These are phyloP conservation scores for Ochotona curzoniae DNA, from an alignment of 2,113 vertebrate genomes.

Conservation along the genomic window DNA sequence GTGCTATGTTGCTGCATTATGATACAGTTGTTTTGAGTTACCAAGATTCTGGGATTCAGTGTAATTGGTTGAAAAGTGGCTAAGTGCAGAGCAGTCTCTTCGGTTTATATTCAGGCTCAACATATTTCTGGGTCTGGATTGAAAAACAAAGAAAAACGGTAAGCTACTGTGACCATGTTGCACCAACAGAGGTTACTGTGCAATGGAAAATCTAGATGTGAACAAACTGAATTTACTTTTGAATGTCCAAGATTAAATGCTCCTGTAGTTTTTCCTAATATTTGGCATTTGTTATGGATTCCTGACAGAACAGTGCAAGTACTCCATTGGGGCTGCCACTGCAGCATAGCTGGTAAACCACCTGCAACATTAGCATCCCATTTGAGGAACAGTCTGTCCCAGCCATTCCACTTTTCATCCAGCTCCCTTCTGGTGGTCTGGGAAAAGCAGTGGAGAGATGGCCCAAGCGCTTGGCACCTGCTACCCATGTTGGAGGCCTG, in stretches of 20 bases:
- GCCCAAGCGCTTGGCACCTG: too few relatives aligned
- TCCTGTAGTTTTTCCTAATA: background rate
- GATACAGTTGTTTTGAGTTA: background rate
- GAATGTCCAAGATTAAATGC: background rate
- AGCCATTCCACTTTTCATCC: too few relatives aligned
- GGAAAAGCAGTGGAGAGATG: too few relatives aligned
- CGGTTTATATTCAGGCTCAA: background rate
- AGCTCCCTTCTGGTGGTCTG: too few relatives aligned
- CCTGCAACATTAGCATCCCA: too few relatives aligned
- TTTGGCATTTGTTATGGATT: constrained; percentile 10
- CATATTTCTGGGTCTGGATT: background rate
- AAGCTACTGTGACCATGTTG: background rate
- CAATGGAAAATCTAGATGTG: constrained; percentile 11
- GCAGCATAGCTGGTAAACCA: too few relatives aligned
- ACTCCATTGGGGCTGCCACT: background rate
- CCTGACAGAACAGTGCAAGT: background rate
- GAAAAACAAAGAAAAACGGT: background rate
- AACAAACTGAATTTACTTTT: background rate
- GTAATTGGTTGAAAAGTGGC: background rate
- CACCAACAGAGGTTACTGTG: background rate
- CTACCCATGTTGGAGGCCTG: too few relatives aligned
- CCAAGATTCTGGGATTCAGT: background rate
- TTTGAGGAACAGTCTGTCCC: too few relatives aligned
- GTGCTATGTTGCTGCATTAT: background rate
- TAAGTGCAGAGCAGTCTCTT: background rate